phyloP scores from a whole-genome alignment of 2,113 vertebrate genomes.

The Globicephala melas region DNA sequence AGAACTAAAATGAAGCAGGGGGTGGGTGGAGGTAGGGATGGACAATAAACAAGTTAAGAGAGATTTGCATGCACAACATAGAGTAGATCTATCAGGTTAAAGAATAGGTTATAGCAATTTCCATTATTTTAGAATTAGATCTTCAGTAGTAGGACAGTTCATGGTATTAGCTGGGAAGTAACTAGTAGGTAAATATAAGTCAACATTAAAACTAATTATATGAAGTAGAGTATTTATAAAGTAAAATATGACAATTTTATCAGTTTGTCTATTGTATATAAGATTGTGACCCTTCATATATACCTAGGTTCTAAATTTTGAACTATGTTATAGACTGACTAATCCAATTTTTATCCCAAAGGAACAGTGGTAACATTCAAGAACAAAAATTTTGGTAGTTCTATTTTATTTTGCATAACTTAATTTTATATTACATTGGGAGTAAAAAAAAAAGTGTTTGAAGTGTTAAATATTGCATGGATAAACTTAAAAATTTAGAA shows the following conservation, averaged over 20 bases:
- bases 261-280: background rate
- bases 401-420: constrained; percentile 64
- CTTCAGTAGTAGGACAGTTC: background rate
- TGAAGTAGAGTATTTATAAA: background rate
- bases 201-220: constrained; percentile 23
- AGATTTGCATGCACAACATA: background rate
- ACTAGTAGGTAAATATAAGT: background rate
- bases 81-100: background rate
- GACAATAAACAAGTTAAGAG: background rate
- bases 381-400: constrained; percentile 8
- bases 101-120: background rate
- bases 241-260: background rate
- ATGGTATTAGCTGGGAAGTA: background rate
- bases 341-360: constrained; percentile 17
- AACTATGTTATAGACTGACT: constrained; percentile 20
- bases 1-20: background rate
- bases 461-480: constrained; percentile 82
- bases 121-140: background rate
- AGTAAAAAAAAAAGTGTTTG: constrained; percentile 70
- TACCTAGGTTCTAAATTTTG: background rate
- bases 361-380: constrained; percentile 23
- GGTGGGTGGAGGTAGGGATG: no score
- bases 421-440: constrained; percentile 43
- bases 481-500: constrained; percentile 74
- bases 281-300: background rate